phyloP scores from a whole-genome alignment of 2,113 vertebrate genomes.

The Oryctolagus cuniculus region DNA sequence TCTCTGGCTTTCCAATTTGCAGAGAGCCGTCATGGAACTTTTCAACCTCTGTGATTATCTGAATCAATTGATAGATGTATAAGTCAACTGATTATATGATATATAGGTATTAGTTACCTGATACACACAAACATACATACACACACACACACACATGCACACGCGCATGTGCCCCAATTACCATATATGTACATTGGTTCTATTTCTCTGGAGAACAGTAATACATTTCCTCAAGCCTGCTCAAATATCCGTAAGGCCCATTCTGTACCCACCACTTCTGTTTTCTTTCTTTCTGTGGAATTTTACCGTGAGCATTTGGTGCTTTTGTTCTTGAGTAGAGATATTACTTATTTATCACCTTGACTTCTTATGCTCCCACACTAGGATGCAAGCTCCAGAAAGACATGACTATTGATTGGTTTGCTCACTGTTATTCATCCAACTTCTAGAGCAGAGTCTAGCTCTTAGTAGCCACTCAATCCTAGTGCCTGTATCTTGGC shows the following conservation, averaged over 20 bases:
- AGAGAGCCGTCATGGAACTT: no score
- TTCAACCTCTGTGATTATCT: no score
- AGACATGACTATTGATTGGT: neutral
- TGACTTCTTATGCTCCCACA: neutral
- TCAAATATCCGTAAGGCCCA: neutral
- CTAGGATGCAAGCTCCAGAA: neutral
- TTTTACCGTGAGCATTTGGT: neutral
- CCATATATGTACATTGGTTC: no score
- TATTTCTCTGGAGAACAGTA: no score
- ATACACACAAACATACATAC: no score
- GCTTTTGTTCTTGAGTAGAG: neutral
- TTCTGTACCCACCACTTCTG: neutral
- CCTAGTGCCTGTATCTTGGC: neutral
- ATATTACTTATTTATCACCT: neutral
- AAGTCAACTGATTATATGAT: no score
- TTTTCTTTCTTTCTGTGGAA: neutral
- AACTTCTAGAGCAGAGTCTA: neutral
- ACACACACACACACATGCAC: no score
- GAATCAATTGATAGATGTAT: no score
- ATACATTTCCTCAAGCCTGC: neutral
- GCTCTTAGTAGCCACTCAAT: neutral
- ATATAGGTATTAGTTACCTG: no score
- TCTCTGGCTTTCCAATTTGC: no score
- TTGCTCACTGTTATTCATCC: neutral
- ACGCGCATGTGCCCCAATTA: no score